Percentiles rank a stretch among this genome's conserved stretches.
phyloP scores from a whole-genome alignment of 2,797 vertebrate genomes.

The Halcyon badia region DNA sequence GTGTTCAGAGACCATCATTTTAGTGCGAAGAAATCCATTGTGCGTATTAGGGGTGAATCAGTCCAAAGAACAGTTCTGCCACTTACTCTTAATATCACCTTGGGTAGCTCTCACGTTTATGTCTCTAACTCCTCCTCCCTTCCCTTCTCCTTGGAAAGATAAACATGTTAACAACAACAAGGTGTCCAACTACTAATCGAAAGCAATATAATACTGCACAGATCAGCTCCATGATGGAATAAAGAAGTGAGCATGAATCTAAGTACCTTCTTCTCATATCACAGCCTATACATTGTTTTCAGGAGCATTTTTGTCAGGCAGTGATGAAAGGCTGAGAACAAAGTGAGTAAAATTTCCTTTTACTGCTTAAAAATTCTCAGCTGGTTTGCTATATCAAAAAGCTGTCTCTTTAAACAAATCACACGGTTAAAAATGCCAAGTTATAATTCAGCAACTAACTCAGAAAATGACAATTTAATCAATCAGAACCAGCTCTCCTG shows the following conservation, averaged over 20 bases:
- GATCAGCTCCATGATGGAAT: not conserved
- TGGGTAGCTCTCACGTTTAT: not conserved
- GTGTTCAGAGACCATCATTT: not conserved
- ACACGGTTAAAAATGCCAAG: constrained; percentile 60
- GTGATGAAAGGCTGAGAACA: constrained; percentile 63
- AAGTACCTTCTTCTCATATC: constrained; percentile 29
- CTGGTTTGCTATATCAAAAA: constrained; percentile 64
- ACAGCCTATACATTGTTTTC: constrained; percentile 45
- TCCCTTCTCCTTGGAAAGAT: not conserved
- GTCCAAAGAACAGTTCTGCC: not conserved
- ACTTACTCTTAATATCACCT: not conserved
- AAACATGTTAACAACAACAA: not conserved
- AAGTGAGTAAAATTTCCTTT: constrained; percentile 60
- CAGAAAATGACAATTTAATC: constrained; percentile 78
- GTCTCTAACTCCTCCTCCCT: not conserved
- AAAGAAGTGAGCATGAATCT: not conserved
- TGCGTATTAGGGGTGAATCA: not conserved
- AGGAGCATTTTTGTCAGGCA: constrained; percentile 41
- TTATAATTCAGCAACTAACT: constrained; percentile 75
- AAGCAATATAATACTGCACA: not conserved
- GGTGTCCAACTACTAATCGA: not conserved
- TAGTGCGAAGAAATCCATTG: not conserved
- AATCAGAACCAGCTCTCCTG: constrained; percentile 68
- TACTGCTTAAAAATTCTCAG: constrained; percentile 64
- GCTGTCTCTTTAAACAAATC: constrained; percentile 74